These are phyloP conservation scores for Masticophis lateralis DNA, from an alignment of 2,797 vertebrate species.

Conservation along the genomic window DNA sequence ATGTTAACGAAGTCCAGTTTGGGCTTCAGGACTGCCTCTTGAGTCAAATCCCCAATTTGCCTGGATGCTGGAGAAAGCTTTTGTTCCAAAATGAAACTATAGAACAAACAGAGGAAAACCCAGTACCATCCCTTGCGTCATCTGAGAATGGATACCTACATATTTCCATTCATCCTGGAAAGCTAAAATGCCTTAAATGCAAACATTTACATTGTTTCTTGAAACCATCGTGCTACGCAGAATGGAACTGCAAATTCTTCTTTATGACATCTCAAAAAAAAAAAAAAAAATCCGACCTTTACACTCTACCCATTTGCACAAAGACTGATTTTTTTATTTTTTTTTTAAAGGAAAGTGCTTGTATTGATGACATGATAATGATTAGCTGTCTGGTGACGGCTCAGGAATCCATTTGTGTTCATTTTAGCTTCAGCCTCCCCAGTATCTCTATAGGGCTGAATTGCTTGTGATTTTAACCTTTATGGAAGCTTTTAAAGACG, in stretches of 20 bases:
- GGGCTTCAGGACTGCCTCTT: not conserved
- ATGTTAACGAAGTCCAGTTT: not conserved
- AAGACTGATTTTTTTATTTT: not conserved
- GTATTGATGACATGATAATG: conserved; percentile 18
- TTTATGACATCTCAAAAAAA: not conserved
- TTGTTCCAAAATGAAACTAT: not conserved
- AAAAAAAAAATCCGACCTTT: not conserved
- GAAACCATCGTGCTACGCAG: not conserved
- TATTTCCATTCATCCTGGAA: not conserved
- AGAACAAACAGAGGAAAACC: not conserved
- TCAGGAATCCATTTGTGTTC: not conserved
- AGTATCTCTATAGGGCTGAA: not conserved
- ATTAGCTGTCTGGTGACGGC: not conserved
- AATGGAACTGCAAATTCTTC: not conserved
- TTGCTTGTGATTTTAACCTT: not conserved
- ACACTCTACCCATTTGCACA: not conserved
- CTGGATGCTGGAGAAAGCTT: not conserved
- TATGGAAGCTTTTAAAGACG: not conserved
- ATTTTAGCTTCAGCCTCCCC: not conserved
- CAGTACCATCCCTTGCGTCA: not conserved
- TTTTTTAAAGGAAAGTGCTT: not conserved
- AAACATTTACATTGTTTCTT: too few species aligned
- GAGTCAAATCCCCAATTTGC: not conserved
- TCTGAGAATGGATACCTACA: not conserved
- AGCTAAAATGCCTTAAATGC: not conserved